phyloP scores from a whole-genome alignment of 92 coral and sea anemone genomes.

The Micromussa lordhowensis region DNA sequence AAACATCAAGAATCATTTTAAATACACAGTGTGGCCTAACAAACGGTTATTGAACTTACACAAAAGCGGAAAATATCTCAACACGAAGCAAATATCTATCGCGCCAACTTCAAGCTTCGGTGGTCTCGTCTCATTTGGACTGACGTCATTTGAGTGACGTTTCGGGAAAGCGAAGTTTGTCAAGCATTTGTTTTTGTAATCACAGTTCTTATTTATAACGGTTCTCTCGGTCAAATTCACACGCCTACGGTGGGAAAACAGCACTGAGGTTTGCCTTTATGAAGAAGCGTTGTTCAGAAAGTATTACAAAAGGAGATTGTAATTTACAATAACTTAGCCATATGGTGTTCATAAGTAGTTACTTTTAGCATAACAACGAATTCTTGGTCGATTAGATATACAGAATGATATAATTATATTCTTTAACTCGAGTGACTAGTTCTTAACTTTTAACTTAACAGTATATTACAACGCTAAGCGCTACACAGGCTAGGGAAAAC shows the following conservation, averaged over 20 bases:
- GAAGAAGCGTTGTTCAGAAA: not conserved
- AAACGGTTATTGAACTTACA: not conserved
- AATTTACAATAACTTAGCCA: not conserved
- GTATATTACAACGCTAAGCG: not conserved
- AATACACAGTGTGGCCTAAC: not conserved
- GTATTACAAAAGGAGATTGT: not conserved
- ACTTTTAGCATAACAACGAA: not conserved
- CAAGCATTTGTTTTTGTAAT: constrained; percentile 4
- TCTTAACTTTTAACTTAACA: not conserved
- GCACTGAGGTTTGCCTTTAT: not conserved
- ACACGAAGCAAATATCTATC: not conserved
- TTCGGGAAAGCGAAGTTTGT: constrained; percentile 17
- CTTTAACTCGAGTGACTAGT: not conserved
- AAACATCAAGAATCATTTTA: not conserved
- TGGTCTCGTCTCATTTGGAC: constrained; percentile 8
- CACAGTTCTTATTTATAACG: constrained; percentile 2
- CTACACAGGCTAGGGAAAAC: not conserved
- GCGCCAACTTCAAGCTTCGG: constrained; percentile 13
- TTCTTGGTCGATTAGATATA: not conserved
- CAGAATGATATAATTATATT: not conserved
- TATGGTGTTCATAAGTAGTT: not conserved
- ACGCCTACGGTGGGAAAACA: constrained; percentile 20
- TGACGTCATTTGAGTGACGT: constrained; percentile 40
- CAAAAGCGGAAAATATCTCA: constrained; percentile 2
- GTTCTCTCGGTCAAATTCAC: constrained; percentile 12